phyloP scores from a whole-genome alignment of 2,113 vertebrate genomes.

The Pelvicachromis taeniatus region DNA sequence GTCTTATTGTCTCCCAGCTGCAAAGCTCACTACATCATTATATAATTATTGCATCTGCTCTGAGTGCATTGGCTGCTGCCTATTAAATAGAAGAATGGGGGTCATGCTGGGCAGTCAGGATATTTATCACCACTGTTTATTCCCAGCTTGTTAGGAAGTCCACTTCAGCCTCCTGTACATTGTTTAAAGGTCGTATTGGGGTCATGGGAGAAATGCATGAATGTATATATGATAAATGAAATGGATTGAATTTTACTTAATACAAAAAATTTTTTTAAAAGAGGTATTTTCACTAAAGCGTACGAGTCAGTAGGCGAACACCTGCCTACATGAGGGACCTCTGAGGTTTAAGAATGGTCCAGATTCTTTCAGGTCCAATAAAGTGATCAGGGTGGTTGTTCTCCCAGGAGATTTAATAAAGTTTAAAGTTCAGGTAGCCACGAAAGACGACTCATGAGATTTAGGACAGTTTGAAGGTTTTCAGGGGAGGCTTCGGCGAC shows the following conservation, averaged over 20 bases:
- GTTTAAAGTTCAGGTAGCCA: not conserved
- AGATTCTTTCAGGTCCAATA: not conserved
- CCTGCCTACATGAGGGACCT: too few species aligned
- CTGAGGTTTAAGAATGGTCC: not conserved
- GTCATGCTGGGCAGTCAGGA: conserved; percentile 6
- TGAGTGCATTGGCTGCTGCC: conserved; percentile 31
- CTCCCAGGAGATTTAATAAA: not conserved
- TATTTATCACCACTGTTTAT: conserved; percentile 40
- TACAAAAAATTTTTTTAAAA: too few species aligned
- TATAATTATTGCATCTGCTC: conserved; percentile 30
- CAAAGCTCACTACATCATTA: not conserved
- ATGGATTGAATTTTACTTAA: not conserved
- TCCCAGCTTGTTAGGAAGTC: not conserved
- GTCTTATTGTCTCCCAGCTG: not conserved
- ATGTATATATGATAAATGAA: not conserved
- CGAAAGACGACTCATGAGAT: not conserved
- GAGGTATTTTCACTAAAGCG: not conserved
- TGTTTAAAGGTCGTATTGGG: not conserved
- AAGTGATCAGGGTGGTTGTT: too few species aligned
- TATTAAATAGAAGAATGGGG: conserved; percentile 36
- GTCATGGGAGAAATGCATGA: not conserved
- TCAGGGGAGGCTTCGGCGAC: not conserved
- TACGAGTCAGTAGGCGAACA: not conserved
- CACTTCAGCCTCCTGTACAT: not conserved
- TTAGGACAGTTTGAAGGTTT: not conserved